Base-by-base conservation (phyloP, 2,113 vertebrate genomes). In the Calonectris borealis region DNA sequence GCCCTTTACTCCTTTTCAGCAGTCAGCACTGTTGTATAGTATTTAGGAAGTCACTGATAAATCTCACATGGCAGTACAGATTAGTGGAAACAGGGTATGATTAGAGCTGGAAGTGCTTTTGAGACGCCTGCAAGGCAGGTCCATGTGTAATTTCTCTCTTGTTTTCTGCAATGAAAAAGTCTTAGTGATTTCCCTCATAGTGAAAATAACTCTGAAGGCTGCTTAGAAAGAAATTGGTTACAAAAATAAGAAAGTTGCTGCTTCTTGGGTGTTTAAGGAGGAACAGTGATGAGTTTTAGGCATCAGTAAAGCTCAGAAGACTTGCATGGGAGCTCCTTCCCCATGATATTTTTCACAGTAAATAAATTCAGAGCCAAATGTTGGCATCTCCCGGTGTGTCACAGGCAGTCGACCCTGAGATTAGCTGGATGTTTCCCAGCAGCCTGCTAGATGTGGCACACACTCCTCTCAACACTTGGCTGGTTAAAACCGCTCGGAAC, bases 41-140 rank as follows among this genome's bases (percentile, higher is more conserved):
- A 34, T 86, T 90, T 91, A 94, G 81, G 78, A 94, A 92, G 77
- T 88, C 91, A 73, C 76, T 85, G 91, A 95, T 93, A 95, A 91
- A 85, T 96, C 71, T 95, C 52, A 89, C 75, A 42, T 70, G 83
- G 77, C 72, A 75, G 73, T 80, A 58, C 52, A 82, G 54, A 83
- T 71, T 83, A 82, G 72, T 79, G 60, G 51, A 54, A 95, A 71
- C 34, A 14, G 54, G 29, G 25, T 73, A 34, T 86, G 40, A 65
- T 83, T 84, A 86, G 80, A 95, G 58, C 40, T 86, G n/a, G 49
- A 88, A 93, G 24, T 54, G 61, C 27, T 91, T 94, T 75, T 71
- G 46, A 88, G 71, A 57, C 12, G 5, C 19, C 49, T 83, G 36
- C 52, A 81, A 87, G 77, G 58, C 70, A 64, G 61, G 11, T 58